A percentile compares a stretch with the other conserved stretches of the same genome.
Conservation (phyloP, 2,113 vertebrate species). For the Trogon melanurus region DNA sequence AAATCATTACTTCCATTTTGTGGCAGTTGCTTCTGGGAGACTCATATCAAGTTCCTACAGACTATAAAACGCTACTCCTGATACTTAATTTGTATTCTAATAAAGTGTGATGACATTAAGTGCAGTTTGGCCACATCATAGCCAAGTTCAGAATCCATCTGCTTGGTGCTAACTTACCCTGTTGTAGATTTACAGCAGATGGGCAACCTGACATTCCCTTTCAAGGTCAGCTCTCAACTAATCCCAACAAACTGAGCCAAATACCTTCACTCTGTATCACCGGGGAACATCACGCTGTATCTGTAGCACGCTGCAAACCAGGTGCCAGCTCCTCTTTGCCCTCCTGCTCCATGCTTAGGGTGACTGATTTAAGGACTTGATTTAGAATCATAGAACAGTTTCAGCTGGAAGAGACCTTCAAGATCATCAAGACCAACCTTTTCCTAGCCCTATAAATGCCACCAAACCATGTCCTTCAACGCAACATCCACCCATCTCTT, state of each 20-base stretch:
- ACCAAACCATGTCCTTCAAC: too few relatives aligned
- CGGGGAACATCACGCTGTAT: too few relatives aligned
- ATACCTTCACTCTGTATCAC: not conserved
- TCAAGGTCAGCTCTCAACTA: not conserved
- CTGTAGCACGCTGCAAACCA: not conserved
- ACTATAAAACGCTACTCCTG: not conserved
- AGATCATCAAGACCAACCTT: too few relatives aligned
- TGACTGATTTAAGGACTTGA: not conserved
- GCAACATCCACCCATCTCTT: too few relatives aligned
- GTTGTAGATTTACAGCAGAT: not conserved
- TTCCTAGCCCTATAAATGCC: too few relatives aligned
- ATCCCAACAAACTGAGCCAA: not conserved
- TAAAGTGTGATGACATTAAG: not conserved
- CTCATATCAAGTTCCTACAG: not conserved
- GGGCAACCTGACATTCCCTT: not conserved
- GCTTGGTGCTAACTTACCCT: not conserved
- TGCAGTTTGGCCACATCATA: not conserved
- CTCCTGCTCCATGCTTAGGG: not conserved
- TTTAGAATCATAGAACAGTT: too few relatives aligned
- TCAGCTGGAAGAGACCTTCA: too few relatives aligned
- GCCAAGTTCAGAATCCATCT: not conserved
- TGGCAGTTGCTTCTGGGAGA: not conserved
- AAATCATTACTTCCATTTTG: not conserved
- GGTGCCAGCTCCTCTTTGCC: not conserved
- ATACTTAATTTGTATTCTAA: not conserved